These are phyloP conservation scores for Drosophila serrata DNA, from an alignment of 1,140 invertebrate genomes.

Conservation along the genomic window DNA sequence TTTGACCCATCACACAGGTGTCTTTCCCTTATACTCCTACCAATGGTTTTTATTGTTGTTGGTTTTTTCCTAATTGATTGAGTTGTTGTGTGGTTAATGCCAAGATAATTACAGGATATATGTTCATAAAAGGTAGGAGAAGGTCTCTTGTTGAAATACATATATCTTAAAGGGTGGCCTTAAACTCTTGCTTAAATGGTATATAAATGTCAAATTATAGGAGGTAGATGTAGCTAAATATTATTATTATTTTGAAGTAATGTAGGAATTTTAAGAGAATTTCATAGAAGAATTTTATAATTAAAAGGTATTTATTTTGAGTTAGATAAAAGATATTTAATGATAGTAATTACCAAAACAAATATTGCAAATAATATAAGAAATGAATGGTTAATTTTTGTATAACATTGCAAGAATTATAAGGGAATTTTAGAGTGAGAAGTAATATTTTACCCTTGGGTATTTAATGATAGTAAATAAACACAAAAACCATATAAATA, in stretches of 20 bases:
- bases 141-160: neutral
- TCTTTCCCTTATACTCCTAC: slow-evolving; percentile 10
- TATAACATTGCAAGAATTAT: no score
- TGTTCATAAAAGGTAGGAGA: neutral
- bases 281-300: neutral
- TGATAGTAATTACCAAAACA: neutral
- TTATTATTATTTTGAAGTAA: no score
- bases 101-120: slow-evolving; percentile 24
- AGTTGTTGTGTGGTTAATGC: slow-evolving; percentile 20
- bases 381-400: no score
- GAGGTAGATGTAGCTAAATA: neutral
- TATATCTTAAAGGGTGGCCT: neutral
- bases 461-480: neutral
- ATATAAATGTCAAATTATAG: neutral
- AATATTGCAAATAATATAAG: no score
- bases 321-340: neutral
- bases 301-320: neutral
- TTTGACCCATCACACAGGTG: slow-evolving; percentile 54
- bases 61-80: slow-evolving; percentile 32
- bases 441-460: no score
- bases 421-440: no score
- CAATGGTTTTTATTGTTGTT: neutral
- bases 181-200: neutral
- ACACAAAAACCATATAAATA: neutral
- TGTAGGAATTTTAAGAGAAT: neutral